These are phyloP conservation scores for Hyposmocoma kahamanoa DNA, from an alignment of 1,140 invertebrate species.

Conservation along the genomic window DNA sequence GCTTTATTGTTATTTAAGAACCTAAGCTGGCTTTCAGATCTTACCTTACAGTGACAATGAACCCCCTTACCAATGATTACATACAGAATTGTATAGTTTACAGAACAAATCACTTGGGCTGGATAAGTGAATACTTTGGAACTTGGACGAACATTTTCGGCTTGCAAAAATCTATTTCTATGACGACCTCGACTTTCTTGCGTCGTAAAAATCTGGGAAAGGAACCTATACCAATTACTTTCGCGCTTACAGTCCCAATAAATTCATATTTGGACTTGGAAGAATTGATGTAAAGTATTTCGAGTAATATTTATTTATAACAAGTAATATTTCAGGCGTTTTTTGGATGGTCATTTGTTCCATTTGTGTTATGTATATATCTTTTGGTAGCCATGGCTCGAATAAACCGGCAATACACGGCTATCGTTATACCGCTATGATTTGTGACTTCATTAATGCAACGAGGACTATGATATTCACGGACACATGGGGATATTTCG, in stretches of 20 bases:
- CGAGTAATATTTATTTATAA: too few relatives aligned
- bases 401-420: neutral
- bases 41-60: too few relatives aligned
- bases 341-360: slow-evolving; percentile 13
- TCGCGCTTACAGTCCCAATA: too few relatives aligned
- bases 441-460: slow-evolving; percentile 73
- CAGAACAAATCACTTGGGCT: too few relatives aligned
- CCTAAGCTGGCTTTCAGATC: neutral
- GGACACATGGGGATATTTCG: slow-evolving; percentile 73
- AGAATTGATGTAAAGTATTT: too few relatives aligned
- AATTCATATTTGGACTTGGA: too few relatives aligned
- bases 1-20: neutral
- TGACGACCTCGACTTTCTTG: neutral
- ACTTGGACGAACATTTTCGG: neutral
- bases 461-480: slow-evolving; percentile 36
- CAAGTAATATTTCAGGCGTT: slow-evolving; percentile 3
- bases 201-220: neutral
- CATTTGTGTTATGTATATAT: slow-evolving; percentile 3
- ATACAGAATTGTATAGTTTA: too few relatives aligned
- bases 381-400: too few relatives aligned
- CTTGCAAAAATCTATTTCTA: neutral
- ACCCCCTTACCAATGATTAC: too few relatives aligned
- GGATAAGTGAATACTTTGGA: neutral
- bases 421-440: neutral
- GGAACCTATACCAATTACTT: neutral